Percentiles rank a stretch among this genome's conserved stretches.
These are phyloP conservation scores for Tringa solitaria DNA, from an alignment of 2,113 vertebrate genomes.

Conservation along the genomic window DNA sequence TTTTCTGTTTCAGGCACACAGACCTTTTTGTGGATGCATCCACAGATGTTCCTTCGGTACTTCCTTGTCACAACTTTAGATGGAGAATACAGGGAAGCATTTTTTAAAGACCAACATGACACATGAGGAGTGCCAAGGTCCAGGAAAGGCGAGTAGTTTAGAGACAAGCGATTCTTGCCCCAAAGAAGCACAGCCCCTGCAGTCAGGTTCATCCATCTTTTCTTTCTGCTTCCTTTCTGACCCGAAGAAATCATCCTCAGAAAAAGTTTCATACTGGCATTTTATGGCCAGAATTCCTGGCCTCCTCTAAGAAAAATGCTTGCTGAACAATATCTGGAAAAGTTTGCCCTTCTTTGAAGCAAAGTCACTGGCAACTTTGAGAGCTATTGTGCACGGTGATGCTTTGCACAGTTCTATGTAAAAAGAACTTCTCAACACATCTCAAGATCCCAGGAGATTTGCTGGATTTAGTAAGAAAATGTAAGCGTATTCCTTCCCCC, in stretches of 20 bases:
- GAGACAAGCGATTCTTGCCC: background rate
- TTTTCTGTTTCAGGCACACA: background rate
- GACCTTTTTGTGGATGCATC: background rate
- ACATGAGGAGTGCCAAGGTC: background rate
- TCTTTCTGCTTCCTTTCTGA: background rate
- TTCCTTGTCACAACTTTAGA: background rate
- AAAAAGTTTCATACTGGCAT: background rate
- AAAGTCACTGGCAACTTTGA: constrained; percentile 5
- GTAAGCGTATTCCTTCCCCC: constrained; percentile 5
- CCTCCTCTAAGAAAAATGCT: constrained; percentile 6
- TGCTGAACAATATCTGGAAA: constrained; percentile 39
- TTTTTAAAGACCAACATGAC: background rate
- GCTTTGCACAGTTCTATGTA: background rate
- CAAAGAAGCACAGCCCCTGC: background rate
- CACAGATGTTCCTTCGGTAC: background rate
- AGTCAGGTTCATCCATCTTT: background rate
- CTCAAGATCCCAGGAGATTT: constrained; percentile 8
- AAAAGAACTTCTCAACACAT: constrained; percentile 14
- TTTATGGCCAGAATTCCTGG: constrained; percentile 7
- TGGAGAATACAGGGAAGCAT: background rate
- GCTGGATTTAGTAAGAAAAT: constrained; percentile 27
- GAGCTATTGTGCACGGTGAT: constrained; percentile 36
- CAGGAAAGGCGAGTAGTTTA: background rate
- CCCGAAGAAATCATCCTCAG: background rate
- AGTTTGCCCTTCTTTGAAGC: constrained; percentile 7